Base-by-base conservation (phyloP, 2,888 invertebrate genomes). In the Anorthoa munda region DNA sequence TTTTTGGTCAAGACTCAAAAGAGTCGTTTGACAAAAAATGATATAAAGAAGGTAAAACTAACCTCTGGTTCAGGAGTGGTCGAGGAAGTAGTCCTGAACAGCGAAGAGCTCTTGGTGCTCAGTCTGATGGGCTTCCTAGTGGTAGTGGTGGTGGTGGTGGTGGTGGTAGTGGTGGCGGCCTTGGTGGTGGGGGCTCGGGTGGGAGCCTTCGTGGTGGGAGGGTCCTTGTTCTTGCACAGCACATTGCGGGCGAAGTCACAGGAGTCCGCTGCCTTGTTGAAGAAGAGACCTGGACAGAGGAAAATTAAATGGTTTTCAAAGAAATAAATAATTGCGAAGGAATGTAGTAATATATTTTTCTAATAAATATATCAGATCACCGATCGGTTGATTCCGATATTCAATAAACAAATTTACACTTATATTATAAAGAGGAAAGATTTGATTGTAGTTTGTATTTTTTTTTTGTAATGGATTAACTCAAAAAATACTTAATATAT, bases 171-270 rank as follows among this genome's bases (percentile, higher is more conserved):
- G 7, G 95, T 95, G 13, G 95, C 91, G 48, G 94, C 94, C 4
- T 51, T 79, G 11, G 96, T 89, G 2, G 96, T 93, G 1, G 95
- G 84, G 2, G 93, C 86, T 4, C 96, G 93, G 4, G 96, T 93
- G 83, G 87, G 68, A 0, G 89, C 71, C 13, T 81, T 86, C 5
- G 94, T 95, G 75, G 97, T 90, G 5, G 97, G 39, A 39, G 39
- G 94, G 2, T 96, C 96, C 45, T 96, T 96, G 86, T 97, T 97
- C 87, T 98, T 98, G 92, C 98, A 98, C 46, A 97, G 96, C 0
- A 99, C 99, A 91, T 99, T 99, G 86, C 98, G 97, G 0, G 98
- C 97, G 91, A 99, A 99, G 93, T 99, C 99, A 90, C 99, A 99
- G 0, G 99, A 99, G 92, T 99, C 99, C 0, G 99, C 98, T 0